Percentiles rank a stretch among this genome's conserved stretches.
phyloP scores from a whole-genome alignment of 2,888 invertebrate species.

The Brassicogethes aeneus region DNA sequence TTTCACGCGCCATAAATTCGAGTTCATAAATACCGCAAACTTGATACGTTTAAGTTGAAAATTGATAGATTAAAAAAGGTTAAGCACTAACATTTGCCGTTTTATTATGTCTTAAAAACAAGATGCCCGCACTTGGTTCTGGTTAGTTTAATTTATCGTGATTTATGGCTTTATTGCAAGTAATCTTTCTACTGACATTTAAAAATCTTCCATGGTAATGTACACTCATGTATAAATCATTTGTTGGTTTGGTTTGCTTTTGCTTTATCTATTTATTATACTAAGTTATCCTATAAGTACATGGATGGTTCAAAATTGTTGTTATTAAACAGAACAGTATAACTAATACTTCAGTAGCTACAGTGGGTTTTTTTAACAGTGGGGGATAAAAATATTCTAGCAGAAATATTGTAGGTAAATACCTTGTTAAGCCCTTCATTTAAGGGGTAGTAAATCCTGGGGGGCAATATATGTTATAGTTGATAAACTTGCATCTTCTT shows the following conservation, averaged over 20 bases:
- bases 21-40: background rate
- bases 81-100: constrained; percentile 3
- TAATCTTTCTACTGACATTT: constrained; percentile 1
- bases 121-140: constrained; percentile 3
- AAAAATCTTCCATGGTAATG: background rate
- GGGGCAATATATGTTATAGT: no score
- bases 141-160: constrained; percentile 6
- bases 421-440: no score
- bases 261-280: background rate
- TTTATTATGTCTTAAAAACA: constrained; percentile 4
- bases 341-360: no score
- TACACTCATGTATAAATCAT: background rate
- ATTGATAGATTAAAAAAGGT: constrained; percentile 6
- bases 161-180: constrained; percentile 4
- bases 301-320: no score
- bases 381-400: no score
- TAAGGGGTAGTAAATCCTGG: no score
- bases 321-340: no score
- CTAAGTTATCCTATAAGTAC: background rate
- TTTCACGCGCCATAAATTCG: constrained; percentile 2
- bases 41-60: constrained; percentile 1
- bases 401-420: no score
- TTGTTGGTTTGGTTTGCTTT: background rate
- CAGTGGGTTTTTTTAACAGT: no score
- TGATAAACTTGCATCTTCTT: no score